phyloP scores from a whole-genome alignment of 2,888 invertebrate genomes.

The Ormyrus thymus region DNA sequence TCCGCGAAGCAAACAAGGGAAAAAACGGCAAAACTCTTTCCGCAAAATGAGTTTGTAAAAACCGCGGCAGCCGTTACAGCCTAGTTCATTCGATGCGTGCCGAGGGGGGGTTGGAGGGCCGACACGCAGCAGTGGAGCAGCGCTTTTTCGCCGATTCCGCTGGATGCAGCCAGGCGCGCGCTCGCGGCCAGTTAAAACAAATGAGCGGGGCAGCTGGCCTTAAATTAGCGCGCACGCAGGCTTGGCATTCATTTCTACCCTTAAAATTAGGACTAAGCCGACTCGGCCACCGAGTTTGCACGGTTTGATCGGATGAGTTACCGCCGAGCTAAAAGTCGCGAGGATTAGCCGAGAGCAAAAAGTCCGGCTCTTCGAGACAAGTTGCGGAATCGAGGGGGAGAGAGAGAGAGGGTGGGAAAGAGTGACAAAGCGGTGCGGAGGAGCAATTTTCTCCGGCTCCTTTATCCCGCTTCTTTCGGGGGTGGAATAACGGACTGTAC shows the following conservation, averaged over 20 bases:
- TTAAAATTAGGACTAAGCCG: slow-evolving; percentile 74
- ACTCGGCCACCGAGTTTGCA: slow-evolving; percentile 66
- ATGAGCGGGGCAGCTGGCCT: slow-evolving; percentile 71
- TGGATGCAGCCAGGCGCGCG: slow-evolving; percentile 46
- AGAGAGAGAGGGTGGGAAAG: neutral
- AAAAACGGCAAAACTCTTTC: neutral
- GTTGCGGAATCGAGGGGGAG: neutral
- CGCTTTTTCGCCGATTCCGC: slow-evolving; percentile 53
- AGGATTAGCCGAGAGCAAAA: slow-evolving; percentile 45
- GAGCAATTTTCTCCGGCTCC: slow-evolving; percentile 38
- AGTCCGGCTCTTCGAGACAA: neutral
- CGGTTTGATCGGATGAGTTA: slow-evolving; percentile 73
- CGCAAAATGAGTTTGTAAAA: slow-evolving; percentile 10
- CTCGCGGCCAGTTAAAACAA: slow-evolving; percentile 73
- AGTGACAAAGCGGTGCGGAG: slow-evolving; percentile 5
- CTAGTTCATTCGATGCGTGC: neutral
- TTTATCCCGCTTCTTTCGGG: slow-evolving; percentile 30
- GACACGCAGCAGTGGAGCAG: neutral
- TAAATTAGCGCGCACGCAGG: slow-evolving; percentile 72
- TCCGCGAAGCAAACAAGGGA: neutral
- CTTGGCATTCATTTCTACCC: slow-evolving; percentile 75
- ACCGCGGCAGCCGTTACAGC: neutral
- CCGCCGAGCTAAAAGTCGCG: slow-evolving; percentile 67
- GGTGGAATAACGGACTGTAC: slow-evolving; percentile 29
- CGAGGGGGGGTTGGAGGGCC: neutral